Percentiles rank a stretch among this genome's conserved stretches.
Conservation (phyloP, 2,888 invertebrate genomes). For the Acanthosepion esculentum region DNA sequence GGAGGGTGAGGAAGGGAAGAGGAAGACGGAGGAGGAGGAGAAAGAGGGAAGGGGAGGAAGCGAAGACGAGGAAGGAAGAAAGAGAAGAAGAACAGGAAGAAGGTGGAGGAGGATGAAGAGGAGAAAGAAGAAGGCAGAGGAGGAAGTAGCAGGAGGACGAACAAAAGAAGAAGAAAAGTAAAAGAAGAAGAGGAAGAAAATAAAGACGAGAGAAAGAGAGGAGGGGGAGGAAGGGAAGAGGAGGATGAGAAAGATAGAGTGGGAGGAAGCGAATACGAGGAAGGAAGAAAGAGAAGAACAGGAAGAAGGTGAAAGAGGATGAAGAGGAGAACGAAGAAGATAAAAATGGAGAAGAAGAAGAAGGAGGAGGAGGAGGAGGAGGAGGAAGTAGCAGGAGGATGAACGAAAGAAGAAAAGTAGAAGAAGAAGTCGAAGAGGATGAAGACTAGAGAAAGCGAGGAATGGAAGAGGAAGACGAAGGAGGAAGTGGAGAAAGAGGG, state of each 20-base stretch:
- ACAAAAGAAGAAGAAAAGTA: no score
- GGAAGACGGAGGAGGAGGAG: no score
- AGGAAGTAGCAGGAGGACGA: no score
- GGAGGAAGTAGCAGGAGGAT: accelerated
- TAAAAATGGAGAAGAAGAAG: no score
- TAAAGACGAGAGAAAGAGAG: background rate
- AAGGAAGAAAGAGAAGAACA: background rate
- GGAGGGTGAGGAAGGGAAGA: no score
- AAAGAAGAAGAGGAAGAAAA: background rate
- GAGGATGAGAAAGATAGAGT: background rate
- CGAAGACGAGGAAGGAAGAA: background rate
- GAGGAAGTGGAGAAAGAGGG: no score
- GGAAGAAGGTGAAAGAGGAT: no score
- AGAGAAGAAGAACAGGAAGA: background rate
- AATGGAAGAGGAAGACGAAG: background rate
- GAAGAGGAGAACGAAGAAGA: no score
- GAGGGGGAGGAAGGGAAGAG: background rate
- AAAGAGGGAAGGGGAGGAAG: background rate
- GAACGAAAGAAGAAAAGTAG: no score
- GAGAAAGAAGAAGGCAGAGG: background rate
- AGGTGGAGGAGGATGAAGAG: accelerated
- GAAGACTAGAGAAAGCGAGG: no score
- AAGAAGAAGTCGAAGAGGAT: no score
- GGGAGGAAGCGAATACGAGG: no score
- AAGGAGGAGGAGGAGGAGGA: background rate